These are phyloP conservation scores for Macrosteles quadrilineatus DNA, from an alignment of 1,140 invertebrate species.

Conservation along the genomic window DNA sequence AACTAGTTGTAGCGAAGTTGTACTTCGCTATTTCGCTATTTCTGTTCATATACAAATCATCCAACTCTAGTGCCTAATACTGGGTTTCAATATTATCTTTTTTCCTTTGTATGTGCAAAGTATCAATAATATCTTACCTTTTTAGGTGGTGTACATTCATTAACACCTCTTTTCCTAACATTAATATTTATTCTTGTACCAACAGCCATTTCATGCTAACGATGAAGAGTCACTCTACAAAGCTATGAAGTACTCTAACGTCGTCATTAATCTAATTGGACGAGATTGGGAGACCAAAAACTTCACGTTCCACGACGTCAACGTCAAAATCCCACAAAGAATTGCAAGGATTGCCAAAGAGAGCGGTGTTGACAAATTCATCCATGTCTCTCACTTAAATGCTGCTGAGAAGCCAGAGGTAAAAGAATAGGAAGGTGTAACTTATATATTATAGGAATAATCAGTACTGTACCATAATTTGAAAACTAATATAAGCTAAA, in stretches of 20 bases:
- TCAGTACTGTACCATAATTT: background rate
- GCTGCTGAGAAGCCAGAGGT: conserved; percentile 63
- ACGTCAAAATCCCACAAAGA: conserved; percentile 70
- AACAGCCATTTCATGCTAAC: conserved; percentile 70
- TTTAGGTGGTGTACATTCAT: no score
- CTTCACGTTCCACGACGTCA: conserved; percentile 78
- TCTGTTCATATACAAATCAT: no score
- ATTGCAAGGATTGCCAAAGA: conserved; percentile 76
- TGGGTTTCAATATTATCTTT: no score
- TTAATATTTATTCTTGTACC: no score
- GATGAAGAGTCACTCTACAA: conserved; percentile 89
- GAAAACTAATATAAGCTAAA: no score
- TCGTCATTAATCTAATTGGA: conserved; percentile 96
- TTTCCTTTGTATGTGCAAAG: no score
- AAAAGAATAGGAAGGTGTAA: conserved; percentile 44
- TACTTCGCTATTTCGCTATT: no score
- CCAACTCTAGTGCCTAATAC: no score
- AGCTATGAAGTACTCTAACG: conserved; percentile 92
- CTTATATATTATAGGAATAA: background rate
- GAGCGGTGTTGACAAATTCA: conserved; percentile 78
- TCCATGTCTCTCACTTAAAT: conserved; percentile 83
- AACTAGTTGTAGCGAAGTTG: no score
- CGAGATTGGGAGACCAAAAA: conserved; percentile 90
- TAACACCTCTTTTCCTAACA: no score
- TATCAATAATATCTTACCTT: no score